phyloP scores from a whole-genome alignment of 2,888 invertebrate genomes.

The Rugalucina vietnamica region DNA sequence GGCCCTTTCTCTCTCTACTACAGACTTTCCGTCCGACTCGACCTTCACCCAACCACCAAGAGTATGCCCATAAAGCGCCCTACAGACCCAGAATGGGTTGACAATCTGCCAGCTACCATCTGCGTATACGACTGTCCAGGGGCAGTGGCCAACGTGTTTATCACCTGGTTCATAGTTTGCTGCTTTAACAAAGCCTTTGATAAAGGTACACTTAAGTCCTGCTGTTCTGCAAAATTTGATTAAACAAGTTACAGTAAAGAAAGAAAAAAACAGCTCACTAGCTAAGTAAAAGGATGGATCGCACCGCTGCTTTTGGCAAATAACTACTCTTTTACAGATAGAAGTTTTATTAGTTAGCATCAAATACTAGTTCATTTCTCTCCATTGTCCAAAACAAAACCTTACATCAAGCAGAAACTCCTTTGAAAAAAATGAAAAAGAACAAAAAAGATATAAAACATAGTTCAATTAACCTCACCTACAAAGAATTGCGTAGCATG shows the following conservation, averaged over 20 bases:
- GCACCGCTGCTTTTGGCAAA: no score
- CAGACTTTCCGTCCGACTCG: constrained; percentile 48
- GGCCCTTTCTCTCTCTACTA: constrained; percentile 18
- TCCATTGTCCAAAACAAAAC: no score
- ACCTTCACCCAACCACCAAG: constrained; percentile 62
- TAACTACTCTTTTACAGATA: no score
- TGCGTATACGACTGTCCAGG: constrained; percentile 53
- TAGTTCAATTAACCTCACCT: no score
- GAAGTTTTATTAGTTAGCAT: no score
- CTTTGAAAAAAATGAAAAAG: no score
- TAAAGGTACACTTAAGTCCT: constrained; percentile 37
- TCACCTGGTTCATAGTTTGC: constrained; percentile 58
- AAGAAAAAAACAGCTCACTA: no score
- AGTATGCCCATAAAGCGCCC: constrained; percentile 52
- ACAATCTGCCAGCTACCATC: constrained; percentile 60
- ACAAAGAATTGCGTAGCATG: constrained; percentile 44
- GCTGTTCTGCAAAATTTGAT: constrained; percentile 52
- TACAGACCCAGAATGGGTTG: constrained; percentile 61
- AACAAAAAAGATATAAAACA: no score
- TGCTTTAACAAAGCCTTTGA: constrained; percentile 56
- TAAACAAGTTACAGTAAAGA: no score
- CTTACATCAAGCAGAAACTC: no score
- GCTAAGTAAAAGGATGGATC: no score
- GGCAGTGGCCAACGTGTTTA: constrained; percentile 2
- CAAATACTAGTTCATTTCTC: no score